These are phyloP conservation scores for Machimus atricapillus DNA, from an alignment of 2,888 invertebrate species.

Conservation along the genomic window DNA sequence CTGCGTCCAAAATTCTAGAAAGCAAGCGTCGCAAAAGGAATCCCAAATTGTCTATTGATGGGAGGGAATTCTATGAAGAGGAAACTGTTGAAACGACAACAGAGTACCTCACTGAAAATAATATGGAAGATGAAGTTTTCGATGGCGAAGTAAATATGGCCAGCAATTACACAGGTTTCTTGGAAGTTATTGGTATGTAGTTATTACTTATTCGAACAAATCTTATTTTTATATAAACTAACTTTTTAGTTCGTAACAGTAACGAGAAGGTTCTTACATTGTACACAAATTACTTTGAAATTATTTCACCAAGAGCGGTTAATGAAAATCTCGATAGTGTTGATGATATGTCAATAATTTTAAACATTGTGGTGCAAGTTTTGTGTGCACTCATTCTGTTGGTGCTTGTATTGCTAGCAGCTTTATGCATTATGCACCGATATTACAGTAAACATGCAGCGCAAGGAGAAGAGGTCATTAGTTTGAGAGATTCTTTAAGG, in stretches of 20 bases:
- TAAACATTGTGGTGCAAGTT: slow-evolving; percentile 74
- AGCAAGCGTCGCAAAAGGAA: slow-evolving; percentile 53
- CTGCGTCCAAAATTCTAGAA: slow-evolving; percentile 56
- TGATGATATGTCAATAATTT: slow-evolving; percentile 60
- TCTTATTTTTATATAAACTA: slow-evolving; percentile 21
- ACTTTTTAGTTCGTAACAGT: slow-evolving; percentile 51
- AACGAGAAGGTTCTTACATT: slow-evolving; percentile 66
- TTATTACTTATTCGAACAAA: neutral
- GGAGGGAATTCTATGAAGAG: slow-evolving; percentile 39
- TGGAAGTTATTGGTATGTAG: slow-evolving; percentile 79
- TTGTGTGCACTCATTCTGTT: slow-evolving; percentile 70
- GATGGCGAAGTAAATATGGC: slow-evolving; percentile 79
- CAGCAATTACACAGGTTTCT: slow-evolving; percentile 84
- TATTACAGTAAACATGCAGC: slow-evolving; percentile 71
- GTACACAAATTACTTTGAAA: slow-evolving; percentile 78
- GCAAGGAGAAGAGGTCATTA: slow-evolving; percentile 73
- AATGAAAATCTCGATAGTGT: slow-evolving; percentile 60
- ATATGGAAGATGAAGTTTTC: slow-evolving; percentile 62
- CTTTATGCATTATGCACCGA: slow-evolving; percentile 71
- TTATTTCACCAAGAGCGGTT: slow-evolving; percentile 74
- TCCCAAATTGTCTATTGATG: slow-evolving; percentile 52
- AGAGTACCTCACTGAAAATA: slow-evolving; percentile 44
- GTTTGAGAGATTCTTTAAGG: slow-evolving; percentile 72
- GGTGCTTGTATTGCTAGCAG: slow-evolving; percentile 68
- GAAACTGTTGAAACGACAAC: slow-evolving; percentile 41